phyloP scores from a whole-genome alignment of 2,113 vertebrate species.

The Heterochromis multidens region DNA sequence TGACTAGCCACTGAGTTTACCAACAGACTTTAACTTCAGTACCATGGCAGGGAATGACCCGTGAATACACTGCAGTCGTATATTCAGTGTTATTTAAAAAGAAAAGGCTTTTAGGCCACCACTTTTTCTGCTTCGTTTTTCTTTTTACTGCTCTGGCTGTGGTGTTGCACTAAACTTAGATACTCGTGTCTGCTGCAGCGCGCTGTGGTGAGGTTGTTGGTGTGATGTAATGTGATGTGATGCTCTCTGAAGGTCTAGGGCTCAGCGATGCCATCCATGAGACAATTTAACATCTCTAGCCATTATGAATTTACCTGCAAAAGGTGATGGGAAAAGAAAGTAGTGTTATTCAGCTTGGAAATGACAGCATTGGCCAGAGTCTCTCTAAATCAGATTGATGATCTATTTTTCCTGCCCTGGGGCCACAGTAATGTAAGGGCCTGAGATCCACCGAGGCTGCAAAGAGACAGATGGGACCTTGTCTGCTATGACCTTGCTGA shows the following conservation, averaged over 20 bases:
- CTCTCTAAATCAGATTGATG: constrained; percentile 74
- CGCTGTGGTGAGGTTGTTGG: not conserved
- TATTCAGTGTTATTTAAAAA: constrained; percentile 11
- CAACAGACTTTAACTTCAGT: constrained; percentile 27
- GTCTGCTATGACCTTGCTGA: constrained; percentile 72
- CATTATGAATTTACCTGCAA: constrained; percentile 59
- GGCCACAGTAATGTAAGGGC: constrained; percentile 65
- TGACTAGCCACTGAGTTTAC: constrained; percentile 44
- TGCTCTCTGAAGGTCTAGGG: constrained; percentile 34
- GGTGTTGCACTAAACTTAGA: not conserved
- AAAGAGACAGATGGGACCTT: constrained; percentile 72
- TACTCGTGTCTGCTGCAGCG: not conserved
- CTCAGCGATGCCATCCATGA: constrained; percentile 20
- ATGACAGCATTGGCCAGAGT: constrained; percentile 59
- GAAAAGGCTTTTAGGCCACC: not conserved
- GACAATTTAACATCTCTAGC: constrained; percentile 43
- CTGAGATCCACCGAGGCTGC: constrained; percentile 62
- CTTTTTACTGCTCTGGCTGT: constrained; percentile 5
- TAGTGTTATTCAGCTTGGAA: constrained; percentile 57
- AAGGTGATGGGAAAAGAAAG: constrained; percentile 51
- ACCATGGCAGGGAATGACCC: constrained; percentile 13
- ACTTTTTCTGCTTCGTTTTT: constrained; percentile 37
- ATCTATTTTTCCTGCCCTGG: constrained; percentile 65
- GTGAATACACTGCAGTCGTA: constrained; percentile 12
- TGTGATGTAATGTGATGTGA: constrained; percentile 51